Evolutionary conservation across 2,888 invertebrate species (phyloP).

Genomic region (Caenorhabditis imperialis): DNA sequence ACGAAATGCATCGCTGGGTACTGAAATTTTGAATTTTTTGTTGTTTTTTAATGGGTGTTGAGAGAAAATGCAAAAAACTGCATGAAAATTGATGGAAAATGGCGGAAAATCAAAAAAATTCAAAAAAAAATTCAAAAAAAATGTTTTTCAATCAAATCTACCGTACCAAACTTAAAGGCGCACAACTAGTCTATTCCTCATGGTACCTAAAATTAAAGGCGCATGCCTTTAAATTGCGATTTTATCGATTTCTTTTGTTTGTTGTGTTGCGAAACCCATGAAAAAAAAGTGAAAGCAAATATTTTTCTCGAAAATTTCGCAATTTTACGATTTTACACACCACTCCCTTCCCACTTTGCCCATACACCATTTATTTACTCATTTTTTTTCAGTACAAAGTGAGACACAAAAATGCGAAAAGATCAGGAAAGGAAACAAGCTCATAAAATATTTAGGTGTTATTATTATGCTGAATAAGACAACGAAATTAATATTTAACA

Average conservation of each 20-base stretch:
- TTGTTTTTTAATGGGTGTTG: no score
- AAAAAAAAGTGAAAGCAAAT: no score
- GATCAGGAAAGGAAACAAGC: slow-evolving; percentile 33
- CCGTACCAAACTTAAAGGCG: slow-evolving; percentile 18
- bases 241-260: no score
- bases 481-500: no score
- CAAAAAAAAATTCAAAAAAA: neutral
- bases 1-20: slow-evolving; percentile 70
- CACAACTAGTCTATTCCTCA: no score
- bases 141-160: neutral
- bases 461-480: no score
- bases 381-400: slow-evolving; percentile 18
- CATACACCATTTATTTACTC: slow-evolving; percentile 30
- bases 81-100: neutral
- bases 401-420: slow-evolving; percentile 18
- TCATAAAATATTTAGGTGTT: slow-evolving; percentile 20
- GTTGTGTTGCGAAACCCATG: no score
- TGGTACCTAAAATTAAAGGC: no score
- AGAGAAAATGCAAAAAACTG: no score
- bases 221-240: no score
- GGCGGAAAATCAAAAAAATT: slow-evolving; percentile 4
- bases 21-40: neutral
- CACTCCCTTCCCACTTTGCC: neutral
- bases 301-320: slow-evolving; percentile 44
- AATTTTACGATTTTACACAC: slow-evolving; percentile 13